A percentile compares a stretch with the other conserved stretches of the same genome.
phyloP scores from a whole-genome alignment of 2,888 invertebrate species.

The Abrostola tripartita region DNA sequence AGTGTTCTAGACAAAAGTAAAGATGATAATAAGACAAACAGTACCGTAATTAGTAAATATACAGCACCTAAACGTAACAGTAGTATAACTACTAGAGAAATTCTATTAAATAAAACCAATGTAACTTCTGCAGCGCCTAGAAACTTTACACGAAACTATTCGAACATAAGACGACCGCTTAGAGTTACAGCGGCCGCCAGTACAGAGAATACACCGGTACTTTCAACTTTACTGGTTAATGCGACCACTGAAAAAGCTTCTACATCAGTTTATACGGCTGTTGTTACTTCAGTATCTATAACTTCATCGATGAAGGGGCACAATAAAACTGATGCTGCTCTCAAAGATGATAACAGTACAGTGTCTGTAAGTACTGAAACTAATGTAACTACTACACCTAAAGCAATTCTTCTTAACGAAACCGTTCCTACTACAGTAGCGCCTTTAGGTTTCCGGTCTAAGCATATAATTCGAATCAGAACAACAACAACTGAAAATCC shows the following conservation, averaged over 20 bases:
- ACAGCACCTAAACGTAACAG: constrained; percentile 48
- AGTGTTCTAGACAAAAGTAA: constrained; percentile 64
- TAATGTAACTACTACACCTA: constrained; percentile 65
- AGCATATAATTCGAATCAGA: constrained; percentile 80
- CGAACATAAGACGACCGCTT: constrained; percentile 76
- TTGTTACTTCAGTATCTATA: constrained; percentile 86
- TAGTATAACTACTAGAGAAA: constrained; percentile 62
- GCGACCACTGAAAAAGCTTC: constrained; percentile 81
- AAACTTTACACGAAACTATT: constrained; percentile 79
- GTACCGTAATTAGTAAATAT: constrained; percentile 55
- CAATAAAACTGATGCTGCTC: constrained; percentile 77
- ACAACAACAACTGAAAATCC: constrained; percentile 79
- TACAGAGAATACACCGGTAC: constrained; percentile 66
- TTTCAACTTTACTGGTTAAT: constrained; percentile 63
- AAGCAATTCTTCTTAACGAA: constrained; percentile 64
- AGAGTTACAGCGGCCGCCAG: constrained; percentile 71
- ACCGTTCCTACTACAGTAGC: constrained; percentile 64
- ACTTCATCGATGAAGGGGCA: constrained; percentile 85
- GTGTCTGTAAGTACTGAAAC: constrained; percentile 51
- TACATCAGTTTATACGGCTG: constrained; percentile 85
- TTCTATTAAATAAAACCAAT: constrained; percentile 60
- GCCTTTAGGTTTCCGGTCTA: constrained; percentile 63
- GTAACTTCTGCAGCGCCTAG: constrained; percentile 63
- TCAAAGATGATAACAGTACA: constrained; percentile 72
- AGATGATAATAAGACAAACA: constrained; percentile 61